Conservation (phyloP, 2,113 vertebrate species). For the Labeo catla region DNA sequence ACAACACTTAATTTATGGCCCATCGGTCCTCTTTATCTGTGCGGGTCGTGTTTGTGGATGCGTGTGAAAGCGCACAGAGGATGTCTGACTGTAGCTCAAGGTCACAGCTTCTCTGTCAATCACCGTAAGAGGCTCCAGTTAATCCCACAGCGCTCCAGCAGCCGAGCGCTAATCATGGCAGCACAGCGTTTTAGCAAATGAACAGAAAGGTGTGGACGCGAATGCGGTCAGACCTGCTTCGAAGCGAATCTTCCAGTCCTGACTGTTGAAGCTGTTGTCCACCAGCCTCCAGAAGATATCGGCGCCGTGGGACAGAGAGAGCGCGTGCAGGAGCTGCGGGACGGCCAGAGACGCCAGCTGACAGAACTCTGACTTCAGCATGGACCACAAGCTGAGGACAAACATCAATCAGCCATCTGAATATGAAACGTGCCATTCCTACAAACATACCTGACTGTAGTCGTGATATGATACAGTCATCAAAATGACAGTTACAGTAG, state of each 20-base stretch:
- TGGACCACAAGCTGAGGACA: constrained; percentile 88
- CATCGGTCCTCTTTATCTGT: neutral
- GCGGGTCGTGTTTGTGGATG: neutral
- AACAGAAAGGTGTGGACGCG: neutral
- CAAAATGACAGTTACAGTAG: neutral
- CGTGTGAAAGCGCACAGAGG: neutral
- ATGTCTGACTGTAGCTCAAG: neutral
- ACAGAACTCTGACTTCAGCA: constrained; percentile 95
- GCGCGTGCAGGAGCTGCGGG: constrained; percentile 93
- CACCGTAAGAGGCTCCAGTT: constrained; percentile 57
- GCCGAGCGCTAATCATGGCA: constrained; percentile 67
- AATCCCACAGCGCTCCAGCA: constrained; percentile 56
- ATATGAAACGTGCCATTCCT: too few relatives aligned
- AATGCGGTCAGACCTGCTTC: constrained; percentile 87
- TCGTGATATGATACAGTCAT: neutral
- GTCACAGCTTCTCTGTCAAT: constrained; percentile 57
- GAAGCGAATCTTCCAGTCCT: constrained; percentile 98
- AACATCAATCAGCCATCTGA: neutral
- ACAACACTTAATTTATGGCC: neutral
- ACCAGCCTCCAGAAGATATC: constrained; percentile 99
- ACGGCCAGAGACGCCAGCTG: constrained; percentile 94
- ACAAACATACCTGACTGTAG: neutral
- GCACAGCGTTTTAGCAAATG: constrained; percentile 43
- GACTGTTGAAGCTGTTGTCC: constrained; percentile 95
- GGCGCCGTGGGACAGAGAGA: constrained; percentile 92